Base-by-base conservation (phyloP, 2,113 vertebrate species). In the Bombycilla garrulus region DNA sequence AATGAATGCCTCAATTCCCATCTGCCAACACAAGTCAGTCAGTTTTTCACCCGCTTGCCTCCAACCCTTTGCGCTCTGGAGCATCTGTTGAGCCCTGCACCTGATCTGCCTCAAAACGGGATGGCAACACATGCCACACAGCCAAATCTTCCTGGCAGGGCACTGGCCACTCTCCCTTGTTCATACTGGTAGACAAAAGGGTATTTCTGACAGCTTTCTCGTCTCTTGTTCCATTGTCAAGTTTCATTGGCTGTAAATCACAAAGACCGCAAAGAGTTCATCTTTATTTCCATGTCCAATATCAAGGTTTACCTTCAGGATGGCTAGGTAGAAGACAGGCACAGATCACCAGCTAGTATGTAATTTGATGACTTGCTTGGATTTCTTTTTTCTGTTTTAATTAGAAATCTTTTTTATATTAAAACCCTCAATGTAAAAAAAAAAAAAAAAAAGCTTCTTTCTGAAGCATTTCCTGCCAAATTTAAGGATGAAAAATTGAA, bases 1-100 rank as follows among this genome's bases (percentile, higher is more conserved):
- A 96, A 97, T 74, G 76, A 90, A 88, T 81, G 51, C 72, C 76
- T 88, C 81, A 93, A 90, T 67, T 94, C 71, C 93, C 92, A 94
- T 66, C 90, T 96, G 93, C 76, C 85, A 93, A 65, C 85, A 81
- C 85, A 74, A 94, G 69, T 81, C 94, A 96, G 84, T 88, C 81
- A 91, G 74, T 70, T 72, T 86, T 86, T 92, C 62, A 81, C 64
- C 53, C 8, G 0, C 53, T 86, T 31, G 1, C 65, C 65, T 65
- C 72, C 92, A 76, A 5, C 40, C 50, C 88, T 70, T 35, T 2
- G 4, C 0, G 0, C 76, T 77, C 26, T 0, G 2, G 57, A 88
- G 72, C 0, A 1, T 61, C 58, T 69, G 72, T 13, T 38, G 42
- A 92, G 72, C 3, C 1, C 61, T 20, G 65, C 48, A 88, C 72